A percentile compares a stretch with the other conserved stretches of the same genome.
phyloP scores from a whole-genome alignment of 2,888 invertebrate species.

The Eulithis testata region DNA sequence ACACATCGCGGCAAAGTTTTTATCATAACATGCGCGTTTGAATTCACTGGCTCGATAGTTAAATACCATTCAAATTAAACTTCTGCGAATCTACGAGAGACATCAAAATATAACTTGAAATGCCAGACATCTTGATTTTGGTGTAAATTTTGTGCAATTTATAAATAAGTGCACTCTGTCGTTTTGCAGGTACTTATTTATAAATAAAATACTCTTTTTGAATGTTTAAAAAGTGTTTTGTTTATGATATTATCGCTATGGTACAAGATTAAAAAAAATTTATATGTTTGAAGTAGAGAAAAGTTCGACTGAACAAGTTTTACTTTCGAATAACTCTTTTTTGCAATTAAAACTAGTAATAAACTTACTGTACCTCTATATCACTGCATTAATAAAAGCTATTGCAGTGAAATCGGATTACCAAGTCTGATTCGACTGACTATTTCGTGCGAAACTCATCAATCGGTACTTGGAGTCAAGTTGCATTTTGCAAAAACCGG shows the following conservation, averaged over 20 bases:
- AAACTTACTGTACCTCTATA: conserved; percentile 43
- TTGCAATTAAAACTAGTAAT: conserved; percentile 1
- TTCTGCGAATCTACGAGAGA: neutral
- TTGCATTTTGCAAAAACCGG: conserved; percentile 38
- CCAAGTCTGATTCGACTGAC: conserved; percentile 51
- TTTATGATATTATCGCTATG: too few relatives aligned
- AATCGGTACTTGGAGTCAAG: conserved; percentile 48
- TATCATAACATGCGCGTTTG: neutral
- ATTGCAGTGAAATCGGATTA: conserved; percentile 60
- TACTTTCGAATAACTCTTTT: too few relatives aligned
- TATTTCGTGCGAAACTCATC: conserved; percentile 52
- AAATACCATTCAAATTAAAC: neutral
- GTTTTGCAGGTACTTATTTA: too few relatives aligned
- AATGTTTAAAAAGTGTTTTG: too few relatives aligned
- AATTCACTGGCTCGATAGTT: neutral
- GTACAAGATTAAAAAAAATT: too few relatives aligned
- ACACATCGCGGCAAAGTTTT: too few relatives aligned
- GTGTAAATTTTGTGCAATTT: neutral
- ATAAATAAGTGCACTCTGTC: too few relatives aligned
- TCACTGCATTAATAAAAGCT: conserved; percentile 59
- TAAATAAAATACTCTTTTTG: too few relatives aligned
- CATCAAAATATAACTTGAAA: conserved; percentile 3
- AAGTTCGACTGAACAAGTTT: too few relatives aligned
- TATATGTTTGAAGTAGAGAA: too few relatives aligned
- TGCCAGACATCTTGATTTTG: conserved; percentile 1